Evolutionary conservation across 2,888 invertebrate genomes (phyloP), one percentile per base, ranked within the genome.

Genomic region (Cryptophagus acutangulus): DNA sequence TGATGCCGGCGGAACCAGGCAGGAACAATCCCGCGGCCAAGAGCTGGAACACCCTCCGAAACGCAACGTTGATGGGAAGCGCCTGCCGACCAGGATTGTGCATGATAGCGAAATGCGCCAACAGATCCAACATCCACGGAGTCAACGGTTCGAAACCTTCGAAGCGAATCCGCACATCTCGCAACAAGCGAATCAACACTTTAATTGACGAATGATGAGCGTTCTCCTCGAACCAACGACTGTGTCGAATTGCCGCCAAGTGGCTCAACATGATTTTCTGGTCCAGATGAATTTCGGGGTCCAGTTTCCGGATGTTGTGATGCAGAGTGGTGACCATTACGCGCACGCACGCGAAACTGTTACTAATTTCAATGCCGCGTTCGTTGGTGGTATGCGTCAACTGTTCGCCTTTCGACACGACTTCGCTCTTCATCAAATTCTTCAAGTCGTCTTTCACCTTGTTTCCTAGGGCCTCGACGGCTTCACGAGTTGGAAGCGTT

Each of bases 211-310:
- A 94, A 68, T 96, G 95, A 65, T 91, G 93, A 0, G 93, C 94
- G 62, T 95, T 94, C 67, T 96, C 96, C 64, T 96, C 96, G 67
- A 96, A 96, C 97, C 97, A 99, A 17, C 94, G 81, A 43, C 92
- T 89, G 69, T 97, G 97, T 16, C 95, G 78, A 46, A 97, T 93
- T 0, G 95, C 92, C 0, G 93, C 90, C 59, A 95, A 72, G 67
- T 96, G 94, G 38, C 88, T 83, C 69, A 87, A 84, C 73, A 94
- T 83, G 28, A 87, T 76, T 64, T 84, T 84, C 48, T 79, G 78
- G 33, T 84, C 82, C 45, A 84, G 59, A 56, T 84, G 84, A 1
- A 82, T 82, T 65, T 92, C 93, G 0, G 94, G 84, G 63, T 97
- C 96, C 37, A 97, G 70, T 65, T 95, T 95, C 40, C 91, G 79